Conservation (phyloP, 2,888 invertebrate species). For the Agriopis aurantiaria region DNA sequence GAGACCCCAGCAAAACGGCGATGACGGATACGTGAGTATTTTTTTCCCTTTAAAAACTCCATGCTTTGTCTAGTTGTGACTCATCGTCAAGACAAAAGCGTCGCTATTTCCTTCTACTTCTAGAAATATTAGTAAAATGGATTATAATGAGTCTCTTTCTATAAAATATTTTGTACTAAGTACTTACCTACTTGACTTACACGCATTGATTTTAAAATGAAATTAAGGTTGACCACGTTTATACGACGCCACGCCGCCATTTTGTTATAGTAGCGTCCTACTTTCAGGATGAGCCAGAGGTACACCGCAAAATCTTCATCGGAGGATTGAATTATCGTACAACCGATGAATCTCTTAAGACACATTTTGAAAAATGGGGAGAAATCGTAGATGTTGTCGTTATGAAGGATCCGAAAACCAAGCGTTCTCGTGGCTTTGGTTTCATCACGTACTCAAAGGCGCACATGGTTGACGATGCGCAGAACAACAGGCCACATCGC, state of each 20-base stretch:
- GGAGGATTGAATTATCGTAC: slow-evolving; percentile 98
- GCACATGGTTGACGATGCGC: slow-evolving; percentile 98
- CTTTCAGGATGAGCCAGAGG: slow-evolving; percentile 91
- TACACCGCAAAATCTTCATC: slow-evolving; percentile 97
- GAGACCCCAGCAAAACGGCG: slow-evolving; percentile 83
- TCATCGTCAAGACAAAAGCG: neutral
- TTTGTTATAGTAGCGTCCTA: slow-evolving; percentile 74
- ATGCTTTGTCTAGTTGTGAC: neutral
- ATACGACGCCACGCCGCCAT: slow-evolving; percentile 69
- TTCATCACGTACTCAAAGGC: slow-evolving; percentile 98
- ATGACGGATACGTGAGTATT: slow-evolving; percentile 80
- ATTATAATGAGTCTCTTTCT: neutral
- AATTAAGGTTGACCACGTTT: slow-evolving; percentile 16
- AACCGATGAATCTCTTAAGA: slow-evolving; percentile 96
- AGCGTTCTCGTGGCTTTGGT: slow-evolving; percentile 98
- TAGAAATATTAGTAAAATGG: neutral
- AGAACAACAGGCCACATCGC: slow-evolving; percentile 95
- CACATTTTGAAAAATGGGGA: slow-evolving; percentile 99
- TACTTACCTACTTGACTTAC: slow-evolving; percentile 64
- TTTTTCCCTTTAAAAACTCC: neutral
- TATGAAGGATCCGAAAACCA: slow-evolving; percentile 98
- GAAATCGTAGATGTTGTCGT: slow-evolving; percentile 98
- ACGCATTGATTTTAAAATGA: neutral
- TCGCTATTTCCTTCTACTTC: neutral
- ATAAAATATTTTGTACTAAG: slow-evolving; percentile 63